Evolutionary conservation across 2,113 vertebrate species (phyloP), one percentile per base, ranked within the genome.

Genomic region (Cyanoliseus patagonus): DNA sequence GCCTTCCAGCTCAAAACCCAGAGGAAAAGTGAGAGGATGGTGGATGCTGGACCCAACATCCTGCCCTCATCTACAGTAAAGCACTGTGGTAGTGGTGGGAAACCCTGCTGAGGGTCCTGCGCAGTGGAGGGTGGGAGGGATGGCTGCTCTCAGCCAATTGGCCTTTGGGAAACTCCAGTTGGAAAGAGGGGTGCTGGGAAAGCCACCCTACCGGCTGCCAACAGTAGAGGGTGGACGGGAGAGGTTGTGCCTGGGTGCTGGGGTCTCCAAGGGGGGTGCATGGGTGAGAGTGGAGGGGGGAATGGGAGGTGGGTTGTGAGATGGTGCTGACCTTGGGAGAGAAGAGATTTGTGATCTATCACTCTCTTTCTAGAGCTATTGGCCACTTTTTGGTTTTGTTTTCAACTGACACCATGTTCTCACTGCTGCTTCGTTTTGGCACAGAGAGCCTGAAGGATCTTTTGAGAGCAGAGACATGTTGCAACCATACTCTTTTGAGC

Each of bases 41-140:
- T 59, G 13, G 13, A 35, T 59, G 3, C 35, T 1, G 14, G 10
- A 33, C 13, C 35, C 3, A 6, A 15, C 51, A 16, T 17, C 31
- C 19, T n/a, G 67, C 23, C 39, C 27, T 28, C 4, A 3, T 25
- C 52, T 25, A 10, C 14, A 8, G 42, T n/a, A 28, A 37, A 74
- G 35, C 59, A 3, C 39, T 6, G 4, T 6, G 5, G n/a, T 11
- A 31, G 20, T 0, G 15, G 20, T 3, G 15, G 28, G 13, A 23
- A 42, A 33, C 19, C 44, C 39, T 61, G 57, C 39, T 6, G n/a
- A 47, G 44, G n/a, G 39, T 52, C 33, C 69, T n/a, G 62, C 1
- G 3, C 2, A 3, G 4, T 19, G 24, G 5, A 23, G 35, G 17
- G 17, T 0, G 1, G 68, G 61, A 31, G 39, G n/a, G 52, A 18